Conservation (phyloP, 2,113 vertebrate species). For the Scomber colias region DNA sequence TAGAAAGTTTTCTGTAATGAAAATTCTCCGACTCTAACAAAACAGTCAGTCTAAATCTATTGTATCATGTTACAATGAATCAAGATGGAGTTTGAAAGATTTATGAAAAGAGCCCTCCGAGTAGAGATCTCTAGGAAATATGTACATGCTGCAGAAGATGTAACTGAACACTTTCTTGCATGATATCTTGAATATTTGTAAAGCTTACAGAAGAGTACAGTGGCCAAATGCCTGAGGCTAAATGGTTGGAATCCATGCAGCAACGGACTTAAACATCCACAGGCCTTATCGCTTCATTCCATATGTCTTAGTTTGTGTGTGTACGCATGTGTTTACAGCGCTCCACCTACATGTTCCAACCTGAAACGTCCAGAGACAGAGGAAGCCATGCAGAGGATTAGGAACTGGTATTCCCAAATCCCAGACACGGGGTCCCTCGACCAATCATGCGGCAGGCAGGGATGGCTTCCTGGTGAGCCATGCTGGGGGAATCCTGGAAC, state of each 20-base stretch:
- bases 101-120: slow-evolving; percentile 6
- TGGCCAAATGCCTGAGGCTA: slow-evolving; percentile 65
- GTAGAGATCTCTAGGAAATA: neutral
- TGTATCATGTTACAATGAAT: no score
- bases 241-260: slow-evolving; percentile 73
- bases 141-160: slow-evolving; percentile 32
- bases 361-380: slow-evolving; percentile 68
- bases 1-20: neutral
- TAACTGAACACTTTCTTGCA: slow-evolving; percentile 38
- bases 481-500: slow-evolving; percentile 74
- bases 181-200: slow-evolving; percentile 47
- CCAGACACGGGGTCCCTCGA: slow-evolving; percentile 54
- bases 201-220: slow-evolving; percentile 47
- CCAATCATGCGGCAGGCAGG: slow-evolving; percentile 62
- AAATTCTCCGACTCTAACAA: neutral
- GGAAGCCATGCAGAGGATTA: slow-evolving; percentile 75
- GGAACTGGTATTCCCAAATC: slow-evolving; percentile 72
- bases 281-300: slow-evolving; percentile 74
- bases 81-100: neutral
- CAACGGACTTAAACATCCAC: slow-evolving; percentile 74
- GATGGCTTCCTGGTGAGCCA: slow-evolving; percentile 61
- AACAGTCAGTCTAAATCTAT: no score
- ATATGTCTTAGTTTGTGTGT: slow-evolving; percentile 68
- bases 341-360: slow-evolving; percentile 79
- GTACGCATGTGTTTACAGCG: slow-evolving; percentile 46